Conservation (phyloP, 2,888 invertebrate genomes). For the Lumbricus terrestris region DNA sequence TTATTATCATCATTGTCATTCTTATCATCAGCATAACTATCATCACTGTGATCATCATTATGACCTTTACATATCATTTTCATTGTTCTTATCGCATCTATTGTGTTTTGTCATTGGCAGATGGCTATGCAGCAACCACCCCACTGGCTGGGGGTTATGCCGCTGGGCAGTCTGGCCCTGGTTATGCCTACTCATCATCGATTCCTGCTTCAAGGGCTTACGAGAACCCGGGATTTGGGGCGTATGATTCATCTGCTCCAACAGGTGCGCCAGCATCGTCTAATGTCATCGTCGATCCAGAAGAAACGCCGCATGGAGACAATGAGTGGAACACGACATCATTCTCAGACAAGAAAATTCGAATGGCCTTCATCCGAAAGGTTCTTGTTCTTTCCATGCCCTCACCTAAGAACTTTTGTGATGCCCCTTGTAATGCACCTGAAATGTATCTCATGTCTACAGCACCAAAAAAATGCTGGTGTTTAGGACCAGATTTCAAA, state of each 20-base stretch:
- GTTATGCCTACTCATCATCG: neutral
- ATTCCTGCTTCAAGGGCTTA: neutral
- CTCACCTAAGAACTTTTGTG: neutral
- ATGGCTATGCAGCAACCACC: neutral
- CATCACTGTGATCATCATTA: neutral
- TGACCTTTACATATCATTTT: neutral
- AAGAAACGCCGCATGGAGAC: neutral
- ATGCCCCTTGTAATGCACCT: neutral
- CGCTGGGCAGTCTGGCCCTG: neutral
- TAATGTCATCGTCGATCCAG: neutral
- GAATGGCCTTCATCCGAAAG: conserved; percentile 54
- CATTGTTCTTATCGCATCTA: neutral
- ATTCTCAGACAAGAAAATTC: conserved; percentile 46
- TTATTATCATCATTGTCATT: too few relatives aligned
- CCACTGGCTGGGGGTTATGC: neutral
- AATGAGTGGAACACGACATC: neutral
- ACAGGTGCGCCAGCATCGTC: neutral
- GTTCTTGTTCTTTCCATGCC: conserved; percentile 35
- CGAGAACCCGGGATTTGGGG: neutral
- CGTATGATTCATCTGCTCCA: neutral
- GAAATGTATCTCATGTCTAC: neutral
- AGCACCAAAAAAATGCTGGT: neutral
- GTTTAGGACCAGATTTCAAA: neutral
- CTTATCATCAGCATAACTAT: neutral
- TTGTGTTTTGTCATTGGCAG: neutral